Percentiles rank a stretch among this genome's conserved stretches.
These are phyloP conservation scores for Epinephelus cyanopodus DNA, from an alignment of 2,113 vertebrate genomes.

Conservation along the genomic window DNA sequence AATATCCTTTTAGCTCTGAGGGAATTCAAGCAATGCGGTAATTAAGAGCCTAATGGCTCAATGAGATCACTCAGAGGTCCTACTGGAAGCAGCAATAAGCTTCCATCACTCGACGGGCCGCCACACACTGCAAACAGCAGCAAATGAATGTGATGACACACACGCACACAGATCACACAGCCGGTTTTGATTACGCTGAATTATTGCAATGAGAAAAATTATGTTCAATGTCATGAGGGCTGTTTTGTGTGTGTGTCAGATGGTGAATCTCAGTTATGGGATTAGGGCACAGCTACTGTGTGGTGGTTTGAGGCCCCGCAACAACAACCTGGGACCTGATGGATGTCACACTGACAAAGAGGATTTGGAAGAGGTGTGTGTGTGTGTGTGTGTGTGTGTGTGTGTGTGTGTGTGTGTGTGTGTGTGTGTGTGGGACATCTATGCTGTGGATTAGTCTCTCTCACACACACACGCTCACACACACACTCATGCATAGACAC, in stretches of 20 bases:
- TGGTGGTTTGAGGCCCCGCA: constrained; percentile 24
- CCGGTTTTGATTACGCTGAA: constrained; percentile 5
- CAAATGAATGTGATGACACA: background rate
- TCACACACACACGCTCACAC: background rate
- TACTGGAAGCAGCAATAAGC: constrained; percentile 6
- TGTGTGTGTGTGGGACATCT: background rate
- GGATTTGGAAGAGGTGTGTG: constrained; percentile 40
- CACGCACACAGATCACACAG: background rate
- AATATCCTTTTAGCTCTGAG: constrained; percentile 27
- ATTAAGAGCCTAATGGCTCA: constrained; percentile 20
- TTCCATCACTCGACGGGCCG: background rate
- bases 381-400: too few relatives aligned
- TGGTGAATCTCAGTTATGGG: constrained; percentile 13
- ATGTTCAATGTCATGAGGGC: background rate
- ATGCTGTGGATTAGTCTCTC: constrained; percentile 7
- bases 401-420: background rate
- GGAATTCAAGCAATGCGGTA: constrained; percentile 15
- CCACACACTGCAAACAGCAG: background rate
- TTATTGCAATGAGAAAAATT: constrained; percentile 7
- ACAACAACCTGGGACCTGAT: constrained; percentile 53
- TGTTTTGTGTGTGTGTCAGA: background rate
- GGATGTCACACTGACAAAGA: constrained; percentile 47
- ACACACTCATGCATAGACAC: background rate
- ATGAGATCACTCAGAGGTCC: constrained; percentile 20
- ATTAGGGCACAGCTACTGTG: constrained; percentile 27